phyloP scores from a whole-genome alignment of 2,888 invertebrate species.

The Diarsia brunnea region DNA sequence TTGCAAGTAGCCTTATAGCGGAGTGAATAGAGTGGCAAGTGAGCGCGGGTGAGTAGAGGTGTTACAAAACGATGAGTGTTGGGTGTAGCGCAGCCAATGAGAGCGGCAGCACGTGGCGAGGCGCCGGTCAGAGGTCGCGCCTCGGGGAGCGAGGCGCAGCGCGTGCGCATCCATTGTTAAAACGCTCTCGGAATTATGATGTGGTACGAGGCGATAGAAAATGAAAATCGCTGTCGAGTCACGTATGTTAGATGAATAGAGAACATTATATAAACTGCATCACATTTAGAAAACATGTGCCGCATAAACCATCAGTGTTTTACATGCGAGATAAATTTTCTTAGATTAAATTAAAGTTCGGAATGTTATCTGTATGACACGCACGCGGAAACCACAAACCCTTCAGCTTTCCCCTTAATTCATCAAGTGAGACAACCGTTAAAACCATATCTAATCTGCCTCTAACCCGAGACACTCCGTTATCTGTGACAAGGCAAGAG shows the following conservation, averaged over 20 bases:
- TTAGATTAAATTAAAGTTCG: constrained; percentile 45
- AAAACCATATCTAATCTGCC: constrained; percentile 71
- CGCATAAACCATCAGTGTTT: constrained; percentile 25
- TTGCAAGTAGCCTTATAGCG: constrained; percentile 58
- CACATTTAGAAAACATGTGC: constrained; percentile 58
- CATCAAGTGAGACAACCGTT: constrained; percentile 68
- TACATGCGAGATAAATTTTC: constrained; percentile 43
- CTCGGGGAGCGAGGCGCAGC: constrained; percentile 72
- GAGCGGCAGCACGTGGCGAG: constrained; percentile 84
- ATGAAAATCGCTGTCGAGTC: constrained; percentile 58
- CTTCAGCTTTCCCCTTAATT: constrained; percentile 58
- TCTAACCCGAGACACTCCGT: constrained; percentile 71
- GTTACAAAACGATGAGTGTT: constrained; percentile 75
- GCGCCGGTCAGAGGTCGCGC: constrained; percentile 84
- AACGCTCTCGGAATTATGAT: constrained; percentile 66
- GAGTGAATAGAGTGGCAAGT: constrained; percentile 59
- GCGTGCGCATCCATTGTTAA: constrained; percentile 72
- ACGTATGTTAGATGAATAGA: constrained; percentile 55
- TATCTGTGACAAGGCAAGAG: constrained; percentile 77
- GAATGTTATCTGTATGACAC: constrained; percentile 46
- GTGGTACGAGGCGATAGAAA: constrained; percentile 54
- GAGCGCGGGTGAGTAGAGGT: constrained; percentile 60
- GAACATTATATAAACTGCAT: constrained; percentile 56
- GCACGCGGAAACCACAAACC: constrained; percentile 59
- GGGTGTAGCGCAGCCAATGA: constrained; percentile 82